Base-by-base conservation (phyloP, 2,797 vertebrate species). In the Malacoraja senta region DNA sequence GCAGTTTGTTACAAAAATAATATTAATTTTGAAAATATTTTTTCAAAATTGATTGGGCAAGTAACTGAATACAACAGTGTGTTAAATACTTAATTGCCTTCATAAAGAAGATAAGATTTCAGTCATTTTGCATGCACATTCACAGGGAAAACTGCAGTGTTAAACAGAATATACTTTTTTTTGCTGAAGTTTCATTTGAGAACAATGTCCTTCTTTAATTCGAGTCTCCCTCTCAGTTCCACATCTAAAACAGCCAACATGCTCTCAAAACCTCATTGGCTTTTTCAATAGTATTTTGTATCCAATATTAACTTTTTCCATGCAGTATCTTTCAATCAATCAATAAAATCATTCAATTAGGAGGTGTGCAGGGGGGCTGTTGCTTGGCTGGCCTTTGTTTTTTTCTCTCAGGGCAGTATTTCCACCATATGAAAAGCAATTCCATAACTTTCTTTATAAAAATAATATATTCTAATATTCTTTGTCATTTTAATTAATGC, bases 81-180 rank as follows among this genome's bases (percentile, higher is more conserved):
- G n/a, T 63, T 92, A 74, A 92, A 76, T 76, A 76, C n/a, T 91
- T 76, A 32, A 58, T 92, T 74, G 15, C 17, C 6, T 91, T 74
- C 68, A 15, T 53, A 74, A 76, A 76, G 71, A n/a, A 76, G 38
- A 26, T 76, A 92, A 53, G 13, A 58, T 88, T 38, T 53, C 68
- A 92, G 71, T 53, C 44, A 35, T 76, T 74, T 53, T 74, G 24
- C 24, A n/a, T 76, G 38, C 12, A n/a, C 10, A n/a, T 76, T 53
- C 71, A 92, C 38, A n/a, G 24, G 71, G 68, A 21, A 58, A 92
- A 29, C 29, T 92, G 90, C 72, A 38, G 1, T 58, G 38, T 76
- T 44, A 92, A 92, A 13, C 38, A 29, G 90, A 29, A 71, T 88
- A 26, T 32, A 32, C 15, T 63, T 13, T 63, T 38, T 63, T 61